Evolutionary conservation across 2,888 invertebrate species (phyloP), one percentile per base, ranked within the genome.

Genomic region (Drosophila falleni): DNA sequence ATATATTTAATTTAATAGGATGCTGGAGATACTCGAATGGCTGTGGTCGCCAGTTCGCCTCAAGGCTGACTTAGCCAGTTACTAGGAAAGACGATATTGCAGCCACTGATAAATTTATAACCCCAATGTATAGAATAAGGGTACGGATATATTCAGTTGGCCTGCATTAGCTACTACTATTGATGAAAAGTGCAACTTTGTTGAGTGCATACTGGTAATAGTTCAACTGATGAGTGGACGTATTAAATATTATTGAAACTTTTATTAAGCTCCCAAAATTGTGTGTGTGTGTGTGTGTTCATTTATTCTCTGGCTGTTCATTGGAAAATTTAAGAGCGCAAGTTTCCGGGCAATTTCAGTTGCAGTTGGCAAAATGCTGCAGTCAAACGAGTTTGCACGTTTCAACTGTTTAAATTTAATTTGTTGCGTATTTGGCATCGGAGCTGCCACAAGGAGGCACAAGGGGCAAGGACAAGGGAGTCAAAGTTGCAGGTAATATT

Each of bases 361-460:
- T 33, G 41, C 42, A 51, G 62, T 47, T 55, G 56, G 56, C 59
- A 71, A 67, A 67, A 64, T 74, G 68, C 65, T 44, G 69, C 69
- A 74, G 67, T 54, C 70, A 55, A 69, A 75, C 68, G 59, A 66
- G 67, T 65, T 64, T 74, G 87, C 86, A 86, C 89, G 86, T 86
- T 65, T 71, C 78, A 74, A 63, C 78, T 78, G 88, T 80, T 86
- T 87, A 87, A 86, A 86, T 86, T 88, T 86, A 88, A 88, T 86
- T 86, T 88, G 80, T 71, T 70, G 69, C 74, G 55, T 64, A 49
- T 56, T 66, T 56, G 67, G 39, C 47, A 47, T 26, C 42, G 37
- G 15, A 44, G 16, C 33, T 44, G 29, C 53, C 54, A 39, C 47
- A 19, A 10, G 19, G 41, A 10, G 26, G 39, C 4, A 35, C 11